Percentiles rank a stretch among this genome's conserved stretches.
These are phyloP conservation scores for Lepus timidus DNA, from an alignment of 2,113 vertebrate species.

Conservation along the genomic window DNA sequence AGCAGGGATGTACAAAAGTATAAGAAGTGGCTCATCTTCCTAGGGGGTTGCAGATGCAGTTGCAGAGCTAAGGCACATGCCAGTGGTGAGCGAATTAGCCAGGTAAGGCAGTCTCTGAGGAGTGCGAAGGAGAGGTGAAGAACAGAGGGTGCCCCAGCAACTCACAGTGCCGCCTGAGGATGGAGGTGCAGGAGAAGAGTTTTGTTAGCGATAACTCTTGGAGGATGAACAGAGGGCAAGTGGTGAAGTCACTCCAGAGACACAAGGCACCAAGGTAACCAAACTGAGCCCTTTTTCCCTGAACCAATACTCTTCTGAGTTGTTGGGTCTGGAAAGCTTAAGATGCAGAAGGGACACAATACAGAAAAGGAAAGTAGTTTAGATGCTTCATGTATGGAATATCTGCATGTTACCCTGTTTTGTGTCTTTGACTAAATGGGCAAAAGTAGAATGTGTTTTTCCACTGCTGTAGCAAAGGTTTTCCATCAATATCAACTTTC, in stretches of 20 bases:
- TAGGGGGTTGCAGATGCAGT: not conserved
- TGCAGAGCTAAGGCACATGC: not conserved
- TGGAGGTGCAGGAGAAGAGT: not conserved
- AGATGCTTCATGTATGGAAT: not conserved
- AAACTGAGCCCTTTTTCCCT: not conserved
- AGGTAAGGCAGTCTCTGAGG: not conserved
- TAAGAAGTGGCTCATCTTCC: not conserved
- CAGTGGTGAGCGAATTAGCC: not conserved
- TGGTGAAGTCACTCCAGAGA: not conserved
- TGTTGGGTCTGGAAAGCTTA: not conserved
- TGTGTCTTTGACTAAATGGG: not conserved
- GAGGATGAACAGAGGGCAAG: not conserved
- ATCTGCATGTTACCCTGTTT: not conserved
- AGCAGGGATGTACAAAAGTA: not conserved
- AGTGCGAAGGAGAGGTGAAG: not conserved
- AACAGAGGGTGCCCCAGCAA: not conserved
- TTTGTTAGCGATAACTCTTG: not conserved
- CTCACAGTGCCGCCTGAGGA: not conserved
- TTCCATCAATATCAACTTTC: not conserved
- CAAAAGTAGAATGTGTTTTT: not conserved
- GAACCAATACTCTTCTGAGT: not conserved
- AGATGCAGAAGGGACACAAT: not conserved
- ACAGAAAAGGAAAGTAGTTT: not conserved
- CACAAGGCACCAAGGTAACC: not conserved
- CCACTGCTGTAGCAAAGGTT: not conserved